Evolutionary conservation across 2,113 vertebrate species (phyloP).

Genomic region (Aythya baeri): DNA sequence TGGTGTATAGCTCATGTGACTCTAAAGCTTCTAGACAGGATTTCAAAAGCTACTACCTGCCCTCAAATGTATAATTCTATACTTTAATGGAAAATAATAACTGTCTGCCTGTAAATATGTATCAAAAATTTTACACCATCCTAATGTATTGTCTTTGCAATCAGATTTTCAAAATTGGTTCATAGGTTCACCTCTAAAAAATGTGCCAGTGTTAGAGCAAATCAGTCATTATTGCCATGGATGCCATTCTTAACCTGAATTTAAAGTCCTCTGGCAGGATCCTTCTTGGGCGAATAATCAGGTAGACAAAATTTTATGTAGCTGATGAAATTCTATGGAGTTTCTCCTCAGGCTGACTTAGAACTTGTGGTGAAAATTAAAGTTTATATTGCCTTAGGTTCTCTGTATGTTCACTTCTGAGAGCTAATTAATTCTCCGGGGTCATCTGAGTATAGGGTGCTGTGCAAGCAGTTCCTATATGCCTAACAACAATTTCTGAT

Average conservation of each 20-base stretch:
- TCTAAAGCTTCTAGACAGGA: background rate
- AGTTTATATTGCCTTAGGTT: background rate
- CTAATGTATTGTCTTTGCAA: background rate
- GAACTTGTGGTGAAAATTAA: background rate
- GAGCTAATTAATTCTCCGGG: background rate
- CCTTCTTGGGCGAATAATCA: background rate
- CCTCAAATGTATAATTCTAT: background rate
- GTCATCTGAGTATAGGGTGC: background rate
- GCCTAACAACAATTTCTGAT: background rate
- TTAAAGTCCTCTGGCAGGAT: background rate
- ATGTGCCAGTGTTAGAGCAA: background rate
- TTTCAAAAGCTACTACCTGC: background rate
- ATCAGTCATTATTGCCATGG: background rate
- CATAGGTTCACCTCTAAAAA: background rate
- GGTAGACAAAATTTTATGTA: background rate
- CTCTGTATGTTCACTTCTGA: background rate
- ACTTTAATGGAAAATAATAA: background rate
- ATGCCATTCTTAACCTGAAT: background rate
- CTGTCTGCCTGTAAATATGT: background rate
- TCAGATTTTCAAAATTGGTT: background rate
- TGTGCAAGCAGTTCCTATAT: background rate
- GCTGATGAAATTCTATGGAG: background rate
- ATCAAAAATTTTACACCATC: background rate
- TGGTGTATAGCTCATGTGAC: background rate
- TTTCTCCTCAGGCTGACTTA: background rate